Evolutionary conservation across 2,888 invertebrate genomes (phyloP).

Genomic region (Eustalomyia histrio): DNA sequence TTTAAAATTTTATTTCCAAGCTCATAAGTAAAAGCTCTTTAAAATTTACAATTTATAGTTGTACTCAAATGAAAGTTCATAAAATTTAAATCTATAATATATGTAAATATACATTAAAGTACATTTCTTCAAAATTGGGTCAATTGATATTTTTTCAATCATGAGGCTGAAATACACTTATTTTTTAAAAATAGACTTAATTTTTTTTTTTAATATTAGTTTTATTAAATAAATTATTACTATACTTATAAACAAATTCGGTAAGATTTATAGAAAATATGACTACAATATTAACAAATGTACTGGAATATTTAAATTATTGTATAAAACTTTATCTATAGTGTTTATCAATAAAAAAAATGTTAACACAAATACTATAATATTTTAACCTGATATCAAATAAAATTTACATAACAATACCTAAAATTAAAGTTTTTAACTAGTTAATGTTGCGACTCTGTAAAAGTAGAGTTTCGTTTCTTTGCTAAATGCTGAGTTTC

Average conservation of each 20-base stretch:
- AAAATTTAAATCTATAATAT: too few relatives aligned
- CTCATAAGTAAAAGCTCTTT: too few relatives aligned
- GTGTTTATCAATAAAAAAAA: background rate
- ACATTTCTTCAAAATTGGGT: too few relatives aligned
- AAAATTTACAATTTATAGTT: too few relatives aligned
- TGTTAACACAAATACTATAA: conserved; percentile 9
- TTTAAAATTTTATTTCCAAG: too few relatives aligned
- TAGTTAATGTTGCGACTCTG: conserved; percentile 76
- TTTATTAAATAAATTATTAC: conserved; percentile 32
- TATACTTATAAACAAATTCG: conserved; percentile 36
- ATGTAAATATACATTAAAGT: too few relatives aligned
- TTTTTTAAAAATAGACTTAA: too few relatives aligned
- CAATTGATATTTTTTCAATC: too few relatives aligned
- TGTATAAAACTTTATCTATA: background rate
- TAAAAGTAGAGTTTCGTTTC: conserved; percentile 72
- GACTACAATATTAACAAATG: conserved; percentile 29
- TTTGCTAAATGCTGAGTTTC: conserved; percentile 62
- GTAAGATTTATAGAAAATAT: conserved; percentile 34
- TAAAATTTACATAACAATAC: conserved; percentile 9
- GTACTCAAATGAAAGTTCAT: too few relatives aligned
- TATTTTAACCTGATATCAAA: conserved; percentile 33
- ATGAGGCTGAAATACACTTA: too few relatives aligned
- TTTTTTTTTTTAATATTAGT: conserved; percentile 4
- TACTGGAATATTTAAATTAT: conserved; percentile 11
- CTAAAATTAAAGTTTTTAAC: conserved; percentile 25